phyloP scores from a whole-genome alignment of 2,113 vertebrate genomes.

The Pontoporia blainvillei region DNA sequence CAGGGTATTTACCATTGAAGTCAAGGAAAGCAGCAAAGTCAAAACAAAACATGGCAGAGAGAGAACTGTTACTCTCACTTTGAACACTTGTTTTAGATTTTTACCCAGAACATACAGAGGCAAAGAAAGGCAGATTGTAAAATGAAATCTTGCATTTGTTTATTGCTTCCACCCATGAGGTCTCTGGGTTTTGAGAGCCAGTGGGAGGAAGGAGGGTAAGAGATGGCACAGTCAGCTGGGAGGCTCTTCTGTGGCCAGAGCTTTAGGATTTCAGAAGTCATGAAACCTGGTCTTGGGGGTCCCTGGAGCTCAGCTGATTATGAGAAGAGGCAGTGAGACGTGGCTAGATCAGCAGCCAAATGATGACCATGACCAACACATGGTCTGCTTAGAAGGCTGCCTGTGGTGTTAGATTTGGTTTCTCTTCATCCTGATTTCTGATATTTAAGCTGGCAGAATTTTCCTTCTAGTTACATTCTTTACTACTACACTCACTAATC shows the following conservation, averaged over 20 bases:
- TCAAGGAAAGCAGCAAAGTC: background rate
- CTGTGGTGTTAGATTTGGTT: background rate
- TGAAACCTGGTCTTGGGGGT: background rate
- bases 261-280: background rate
- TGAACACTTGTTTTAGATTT: background rate
- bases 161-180: background rate
- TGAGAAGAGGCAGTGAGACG: background rate
- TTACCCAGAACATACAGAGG: background rate
- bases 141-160: background rate
- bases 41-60: background rate
- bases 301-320: background rate
- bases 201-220: background rate
- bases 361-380: background rate
- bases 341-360: background rate
- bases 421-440: background rate
- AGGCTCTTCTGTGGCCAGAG: background rate
- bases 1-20: background rate
- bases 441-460: background rate
- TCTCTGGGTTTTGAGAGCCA: background rate
- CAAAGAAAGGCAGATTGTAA: background rate
- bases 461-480: background rate
- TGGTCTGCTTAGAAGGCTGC: background rate
- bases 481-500: background rate
- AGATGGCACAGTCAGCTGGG: background rate
- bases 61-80: background rate